Conservation (phyloP, 2,888 invertebrate genomes). For the Scaptodrosophila latifasciaeformis region DNA sequence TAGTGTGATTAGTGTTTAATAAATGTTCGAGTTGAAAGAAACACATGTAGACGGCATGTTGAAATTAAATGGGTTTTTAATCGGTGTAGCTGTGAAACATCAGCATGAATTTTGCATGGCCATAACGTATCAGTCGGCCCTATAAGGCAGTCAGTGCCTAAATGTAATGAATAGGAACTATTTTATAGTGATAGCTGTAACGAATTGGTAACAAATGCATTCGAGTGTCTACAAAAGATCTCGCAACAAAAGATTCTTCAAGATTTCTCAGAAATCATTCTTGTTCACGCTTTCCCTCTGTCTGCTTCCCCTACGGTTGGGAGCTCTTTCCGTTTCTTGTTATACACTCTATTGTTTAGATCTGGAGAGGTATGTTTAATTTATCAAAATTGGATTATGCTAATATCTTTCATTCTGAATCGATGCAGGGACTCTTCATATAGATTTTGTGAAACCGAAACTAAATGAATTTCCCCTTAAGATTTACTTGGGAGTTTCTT, state of each 20-base stretch:
- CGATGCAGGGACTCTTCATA: too few relatives aligned
- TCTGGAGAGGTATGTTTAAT: too few relatives aligned
- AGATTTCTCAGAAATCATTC: conserved; percentile 38
- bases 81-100: conserved; percentile 26
- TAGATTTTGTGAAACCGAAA: too few relatives aligned
- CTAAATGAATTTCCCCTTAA: too few relatives aligned
- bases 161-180: background rate
- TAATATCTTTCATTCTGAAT: too few relatives aligned
- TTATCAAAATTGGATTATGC: too few relatives aligned
- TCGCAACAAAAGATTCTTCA: conserved; percentile 32
- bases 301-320: too few relatives aligned
- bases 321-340: too few relatives aligned
- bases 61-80: conserved; percentile 54
- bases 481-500: too few relatives aligned
- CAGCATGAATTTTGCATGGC: conserved; percentile 38
- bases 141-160: background rate
- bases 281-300: background rate
- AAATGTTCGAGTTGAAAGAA: conserved; percentile 49
- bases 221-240: conserved; percentile 39
- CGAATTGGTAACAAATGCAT: conserved; percentile 40
- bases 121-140: background rate
- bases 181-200: conserved; percentile 29
- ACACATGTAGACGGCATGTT: conserved; percentile 55
- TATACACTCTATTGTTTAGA: too few relatives aligned
- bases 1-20: conserved; percentile 37